phyloP scores from a whole-genome alignment of 2,113 vertebrate species.

The Osmerus eperlanus region DNA sequence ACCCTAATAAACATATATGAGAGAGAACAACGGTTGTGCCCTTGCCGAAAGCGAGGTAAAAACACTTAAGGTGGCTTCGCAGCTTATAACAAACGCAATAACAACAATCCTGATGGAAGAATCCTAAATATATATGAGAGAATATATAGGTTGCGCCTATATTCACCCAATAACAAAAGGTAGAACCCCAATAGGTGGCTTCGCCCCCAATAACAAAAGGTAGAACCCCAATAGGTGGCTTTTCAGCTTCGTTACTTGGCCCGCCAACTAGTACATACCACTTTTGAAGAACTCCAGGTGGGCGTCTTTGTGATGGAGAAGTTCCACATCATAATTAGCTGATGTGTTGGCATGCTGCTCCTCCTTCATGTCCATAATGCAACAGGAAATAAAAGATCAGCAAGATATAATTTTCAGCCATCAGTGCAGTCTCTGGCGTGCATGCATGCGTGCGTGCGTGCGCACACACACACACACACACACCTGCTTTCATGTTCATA shows the following conservation, averaged over 20 bases:
- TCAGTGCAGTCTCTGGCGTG: background rate
- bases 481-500: constrained; percentile 68
- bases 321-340: constrained; percentile 96
- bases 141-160: no score
- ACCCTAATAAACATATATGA: no score
- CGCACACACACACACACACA: constrained; percentile 15
- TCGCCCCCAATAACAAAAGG: background rate
- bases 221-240: background rate
- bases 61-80: no score
- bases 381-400: constrained; percentile 25
- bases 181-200: background rate
- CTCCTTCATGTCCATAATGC: constrained; percentile 78
- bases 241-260: background rate
- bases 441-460: background rate
- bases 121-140: no score
- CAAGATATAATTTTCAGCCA: constrained; percentile 14
- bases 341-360: constrained; percentile 99
- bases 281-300: constrained; percentile 95
- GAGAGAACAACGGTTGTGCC: no score
- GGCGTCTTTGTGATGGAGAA: constrained; percentile 95
- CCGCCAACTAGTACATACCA: constrained; percentile 69
- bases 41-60: no score
- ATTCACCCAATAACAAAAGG: no score
- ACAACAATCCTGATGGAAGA: no score
- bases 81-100: no score